These are phyloP conservation scores for Adelosebastes latens DNA, from an alignment of 2,797 vertebrate genomes.

Conservation along the genomic window DNA sequence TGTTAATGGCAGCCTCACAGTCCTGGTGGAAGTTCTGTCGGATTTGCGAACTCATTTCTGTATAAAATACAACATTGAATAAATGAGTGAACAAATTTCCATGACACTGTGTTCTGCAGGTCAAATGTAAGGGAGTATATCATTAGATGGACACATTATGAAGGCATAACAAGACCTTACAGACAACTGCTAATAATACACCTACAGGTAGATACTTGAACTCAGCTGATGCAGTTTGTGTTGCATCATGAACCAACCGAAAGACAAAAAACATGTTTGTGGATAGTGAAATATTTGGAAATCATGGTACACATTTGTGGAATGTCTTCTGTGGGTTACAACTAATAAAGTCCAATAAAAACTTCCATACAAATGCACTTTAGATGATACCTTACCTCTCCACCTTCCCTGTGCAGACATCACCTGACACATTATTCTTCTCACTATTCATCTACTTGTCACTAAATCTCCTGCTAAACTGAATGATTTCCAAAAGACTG, in stretches of 20 bases:
- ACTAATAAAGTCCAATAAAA: too few species aligned
- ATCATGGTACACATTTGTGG: too few species aligned
- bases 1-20: conserved; percentile 92
- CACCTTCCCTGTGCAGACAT: background rate
- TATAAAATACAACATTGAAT: background rate
- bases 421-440: background rate
- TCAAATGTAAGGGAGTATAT: background rate
- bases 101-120: background rate
- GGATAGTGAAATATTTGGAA: too few species aligned
- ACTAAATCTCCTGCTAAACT: background rate
- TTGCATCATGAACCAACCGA: background rate
- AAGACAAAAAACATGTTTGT: too few species aligned
- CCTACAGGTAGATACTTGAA: too few species aligned
- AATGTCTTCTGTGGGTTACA: too few species aligned
- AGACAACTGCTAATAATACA: too few species aligned
- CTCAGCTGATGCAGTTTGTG: background rate
- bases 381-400: background rate
- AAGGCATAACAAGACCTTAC: too few species aligned
- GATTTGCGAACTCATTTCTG: conserved; percentile 87
- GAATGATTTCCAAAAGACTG: background rate
- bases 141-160: background rate
- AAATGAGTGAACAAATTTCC: background rate
- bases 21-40: conserved; percentile 94
- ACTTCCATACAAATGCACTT: too few species aligned
- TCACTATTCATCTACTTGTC: background rate